Evolutionary conservation across 2,888 invertebrate species (phyloP), one percentile per base, ranked within the genome.

Genomic region (Thymelicus lineola): DNA sequence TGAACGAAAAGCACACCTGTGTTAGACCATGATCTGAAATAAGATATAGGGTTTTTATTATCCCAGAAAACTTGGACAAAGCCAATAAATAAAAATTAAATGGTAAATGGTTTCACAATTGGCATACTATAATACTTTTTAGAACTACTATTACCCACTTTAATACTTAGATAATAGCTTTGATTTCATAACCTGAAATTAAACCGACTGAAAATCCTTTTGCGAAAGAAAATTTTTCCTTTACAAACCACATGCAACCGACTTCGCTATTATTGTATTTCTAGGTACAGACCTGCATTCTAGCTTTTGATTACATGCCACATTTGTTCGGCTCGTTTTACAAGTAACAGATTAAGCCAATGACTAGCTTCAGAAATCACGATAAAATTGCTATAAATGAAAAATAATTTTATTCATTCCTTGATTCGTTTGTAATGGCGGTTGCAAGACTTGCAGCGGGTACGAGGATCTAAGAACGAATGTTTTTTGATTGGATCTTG

Each of bases 371-470:
- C 17, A 35, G 35, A 61, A 68, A 68, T 55, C 50, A 62, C 35
- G 55, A 55, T 50, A 38, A 48, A 69, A 69, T 69, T 46, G 57
- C 36, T 38, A 17, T 45, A 62, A 69, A 48, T 63, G 62, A 63
- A 63, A 62, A 62, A 63, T 63, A 63, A 69, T 69, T 63, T 48
- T 35, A 35, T 62, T 62, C 48, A 15, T 14, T 7, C 12, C 48
- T 65, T 58, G 12, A 65, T 65, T 46, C 58, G 38, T 66, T 59
- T 59, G 15, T 66, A 59, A 66, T 66, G 14, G 17, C 59, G 28
- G 6, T 20, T 20, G 38, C 61, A 62, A 45, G 6, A 17, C 28
- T 28, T 28, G 28, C 3, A 45, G 4, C 45, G 1, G 10, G n/a
- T 66, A 60, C 66, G 50, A 60, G 59, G 42, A 28, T 28, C 28